Percentiles rank a stretch among this genome's conserved stretches.
Evolutionary conservation across 1,140 invertebrate genomes (phyloP).

Genomic region (Drosophila sucinea): DNA sequence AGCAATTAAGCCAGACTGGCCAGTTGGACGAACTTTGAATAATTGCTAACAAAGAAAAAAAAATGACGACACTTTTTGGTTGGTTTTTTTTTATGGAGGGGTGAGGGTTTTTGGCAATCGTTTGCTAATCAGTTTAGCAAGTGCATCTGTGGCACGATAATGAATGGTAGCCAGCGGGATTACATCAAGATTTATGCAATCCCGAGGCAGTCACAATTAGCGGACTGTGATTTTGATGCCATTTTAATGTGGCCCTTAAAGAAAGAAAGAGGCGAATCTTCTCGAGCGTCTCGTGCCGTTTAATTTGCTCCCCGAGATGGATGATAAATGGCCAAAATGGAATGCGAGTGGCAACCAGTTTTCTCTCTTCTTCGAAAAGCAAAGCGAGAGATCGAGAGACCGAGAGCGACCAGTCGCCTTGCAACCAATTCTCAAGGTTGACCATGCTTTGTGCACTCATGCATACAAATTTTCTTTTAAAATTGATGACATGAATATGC

Average conservation of each 20-base stretch:
- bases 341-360: slow-evolving; percentile 62
- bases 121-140: slow-evolving; percentile 9
- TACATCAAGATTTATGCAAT: slow-evolving; percentile 36
- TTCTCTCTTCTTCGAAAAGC: slow-evolving; percentile 15
- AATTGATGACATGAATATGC: slow-evolving; percentile 81
- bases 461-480: slow-evolving; percentile 58
- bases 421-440: slow-evolving; percentile 70
- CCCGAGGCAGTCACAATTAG: slow-evolving; percentile 48
- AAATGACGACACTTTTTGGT: neutral
- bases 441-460: slow-evolving; percentile 61
- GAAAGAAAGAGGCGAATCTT: slow-evolving; percentile 22
- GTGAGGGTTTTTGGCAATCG: neutral
- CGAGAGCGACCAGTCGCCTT: slow-evolving; percentile 19
- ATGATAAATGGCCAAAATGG: slow-evolving; percentile 50
- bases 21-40: neutral
- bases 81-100: neutral
- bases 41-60: slow-evolving; percentile 1
- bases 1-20: neutral
- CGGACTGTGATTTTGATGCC: slow-evolving; percentile 51
- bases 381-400: neutral
- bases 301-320: slow-evolving; percentile 49
- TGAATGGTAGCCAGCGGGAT: slow-evolving; percentile 12
- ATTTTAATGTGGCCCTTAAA: slow-evolving; percentile 45
- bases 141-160: slow-evolving; percentile 4
- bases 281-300: slow-evolving; percentile 42